Base-by-base conservation (phyloP, 1,140 invertebrate species). In the Pseudoatta argentina region DNA sequence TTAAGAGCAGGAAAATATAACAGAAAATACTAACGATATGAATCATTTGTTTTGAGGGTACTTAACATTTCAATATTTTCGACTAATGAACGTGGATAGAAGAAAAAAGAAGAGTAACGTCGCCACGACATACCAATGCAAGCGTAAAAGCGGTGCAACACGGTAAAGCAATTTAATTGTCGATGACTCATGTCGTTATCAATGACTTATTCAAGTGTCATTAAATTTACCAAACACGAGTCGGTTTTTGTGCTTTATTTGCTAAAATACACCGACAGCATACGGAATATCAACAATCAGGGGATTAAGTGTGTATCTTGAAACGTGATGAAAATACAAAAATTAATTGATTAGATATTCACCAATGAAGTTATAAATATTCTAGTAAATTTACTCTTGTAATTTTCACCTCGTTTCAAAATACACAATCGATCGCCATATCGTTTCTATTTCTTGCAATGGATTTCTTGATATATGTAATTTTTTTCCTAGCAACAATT, bases 151-250 rank as follows among this genome's bases (percentile, higher is more conserved):
- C 10, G 24, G 0, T 61, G 61, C 44, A 67, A 39, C 44, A 7
- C n/a, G 16, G n/a, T 44, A 6, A 44, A 14, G 16, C 48, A 57
- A 51, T 81, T 81, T 71, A 59, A 71, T 81, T 71, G 34, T 57
- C 51, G 71, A 81, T 81, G 78, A 81, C 51, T 81, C 78, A 81
- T 14, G 21, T 18, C 10, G 64, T 81, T 71, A 81, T 71, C 66
- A 57, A 71, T 53, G 51, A 21, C 16, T 27, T 71, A 81, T 71
- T 44, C 34, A 71, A 21, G 44, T 81, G 34, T 81, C 78, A 69
- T 34, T 18, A 71, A 81, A 71, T 71, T 81, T 14, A 30, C 18
- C 8, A 57, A 69, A 69, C 0, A 27, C 21, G 16, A 69, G 16
- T 24, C 44, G 8, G 8, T 44, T 81, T 44, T 71, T 14, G 8